Conservation (phyloP, 1,140 invertebrate genomes). For the Drosophila mauritiana region DNA sequence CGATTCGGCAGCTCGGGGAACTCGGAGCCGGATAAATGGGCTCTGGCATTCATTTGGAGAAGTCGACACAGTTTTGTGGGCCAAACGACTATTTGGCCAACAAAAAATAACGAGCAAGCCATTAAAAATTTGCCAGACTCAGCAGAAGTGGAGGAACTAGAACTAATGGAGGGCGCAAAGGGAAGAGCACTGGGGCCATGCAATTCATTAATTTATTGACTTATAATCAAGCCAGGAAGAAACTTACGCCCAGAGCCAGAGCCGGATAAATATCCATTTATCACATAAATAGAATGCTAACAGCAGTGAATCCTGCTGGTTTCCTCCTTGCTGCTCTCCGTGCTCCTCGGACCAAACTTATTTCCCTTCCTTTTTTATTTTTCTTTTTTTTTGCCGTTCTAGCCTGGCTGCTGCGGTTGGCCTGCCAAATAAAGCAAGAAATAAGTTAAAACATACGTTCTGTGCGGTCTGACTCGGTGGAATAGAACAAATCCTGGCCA, state of each 20-base stretch:
- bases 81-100: slow-evolving; percentile 21
- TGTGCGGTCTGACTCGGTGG: slow-evolving; percentile 40
- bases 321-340: background rate
- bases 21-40: slow-evolving; percentile 14
- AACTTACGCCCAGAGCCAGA: slow-evolving; percentile 47
- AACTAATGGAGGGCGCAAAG: slow-evolving; percentile 29
- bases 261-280: slow-evolving; percentile 68
- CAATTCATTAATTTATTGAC: slow-evolving; percentile 81
- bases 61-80: slow-evolving; percentile 12
- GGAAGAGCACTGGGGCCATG: slow-evolving; percentile 25
- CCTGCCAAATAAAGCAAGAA: slow-evolving; percentile 50
- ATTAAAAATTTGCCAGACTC: slow-evolving; percentile 53
- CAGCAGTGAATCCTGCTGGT: slow-evolving; percentile 22
- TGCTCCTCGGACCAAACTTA: slow-evolving; percentile 32
- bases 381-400: slow-evolving; percentile 20
- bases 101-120: slow-evolving; percentile 33
- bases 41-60: slow-evolving; percentile 20
- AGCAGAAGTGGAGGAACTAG: slow-evolving; percentile 25
- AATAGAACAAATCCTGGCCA: slow-evolving; percentile 31
- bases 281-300: slow-evolving; percentile 47
- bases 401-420: slow-evolving; percentile 43
- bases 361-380: background rate
- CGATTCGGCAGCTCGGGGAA: slow-evolving; percentile 14
- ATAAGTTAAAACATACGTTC: slow-evolving; percentile 59
- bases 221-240: slow-evolving; percentile 64